Base-by-base conservation (phyloP, 2,888 invertebrate species). In the Drosophila falleni region DNA sequence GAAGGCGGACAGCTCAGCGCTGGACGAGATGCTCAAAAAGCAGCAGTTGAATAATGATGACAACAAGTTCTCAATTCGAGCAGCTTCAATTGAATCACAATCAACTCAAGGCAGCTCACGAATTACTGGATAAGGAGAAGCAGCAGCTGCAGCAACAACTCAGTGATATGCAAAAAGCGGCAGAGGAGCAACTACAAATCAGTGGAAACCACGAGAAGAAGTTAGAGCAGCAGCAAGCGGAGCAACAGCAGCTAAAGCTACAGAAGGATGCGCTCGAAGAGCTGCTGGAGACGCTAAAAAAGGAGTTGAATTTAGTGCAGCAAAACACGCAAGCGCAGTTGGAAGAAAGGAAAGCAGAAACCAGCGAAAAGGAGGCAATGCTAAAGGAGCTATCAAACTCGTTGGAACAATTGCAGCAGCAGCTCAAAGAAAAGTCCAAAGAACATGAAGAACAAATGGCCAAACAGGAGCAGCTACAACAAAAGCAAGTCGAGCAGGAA, bases 11-110 rank as follows among this genome's bases (percentile, higher is more conserved):
- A 91, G 79, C 42, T 79, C 80, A 0, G 82, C 90, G 9, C 59
- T 91, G n/a, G 90, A 91, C 35, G 90, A 91, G 23, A 62, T 90
- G 77, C 78, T 91, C 0, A 89, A 85, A 23, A 29, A 64, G 13
- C 88, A 89, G 19, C 81, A 87, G 41, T 8, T 56, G 1, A 74
- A 71, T 9, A 79, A 69, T n/a, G 67, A 56, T 0, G 76, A 81
- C 6, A 79, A 68, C 31, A 67, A 80, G 4, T 51, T 51, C 63
- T 1, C 61, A 67, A 16, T 16, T 91, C 0, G 73, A 81, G 15
- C 63, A 81, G 49, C 90, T 64, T 68, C 80, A 90, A 81, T 58
- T 62, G 9, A 81, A 81, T 60, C 86, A 93, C 19, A 51, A 47
- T 1, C 63, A 81, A 39, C 55, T 86, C 82, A 92, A 67, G 11